Base-by-base conservation (phyloP, 1,140 invertebrate genomes). In the Drosophila pseudoobscura region DNA sequence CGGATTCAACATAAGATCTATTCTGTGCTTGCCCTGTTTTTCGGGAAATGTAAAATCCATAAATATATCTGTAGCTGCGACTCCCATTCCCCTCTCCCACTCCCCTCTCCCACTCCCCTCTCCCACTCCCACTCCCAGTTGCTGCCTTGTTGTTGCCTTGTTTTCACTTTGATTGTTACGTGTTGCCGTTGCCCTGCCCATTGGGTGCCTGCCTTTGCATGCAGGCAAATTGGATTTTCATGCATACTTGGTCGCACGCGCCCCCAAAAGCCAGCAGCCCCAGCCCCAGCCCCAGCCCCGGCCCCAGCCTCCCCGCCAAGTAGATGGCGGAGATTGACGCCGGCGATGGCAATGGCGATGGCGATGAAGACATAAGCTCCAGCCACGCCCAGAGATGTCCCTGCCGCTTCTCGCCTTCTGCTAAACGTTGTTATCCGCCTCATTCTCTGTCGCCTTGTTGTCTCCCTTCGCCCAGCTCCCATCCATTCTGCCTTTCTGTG, bases 191-290 rank as follows among this genome's bases (percentile, higher is more conserved):
- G 51, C 57, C 20, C 50, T 53, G 51, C 57, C 20, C 50, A 44
- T 11, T 52, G 20, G 7, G 39, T 13, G 26, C 8, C 39, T 50
- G 20, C 13, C 55, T 24, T 55, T 49, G 62, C 71, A 79, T 77
- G 73, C 69, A 87, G 82, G 65, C 69, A 87, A 87, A 87, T 87
- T 88, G 82, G 82, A 87, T 87, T 87, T 87, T 87, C 78, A 87
- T 87, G 82, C 82, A 87, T 88, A 87, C 83, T 87, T 87, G 82
- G 82, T 78, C 82, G 82, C 83, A 87, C 78, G 78, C 83, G 77
- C 61, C 63, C 58, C 41, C 45, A 74, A 79, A 57, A 43, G 54
- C 20, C 54, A 39, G 46, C 29, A 46, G 45, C 63, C 52, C 52
- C 62, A 26, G 31, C 20, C 20, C 43, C 69, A 63, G 15, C 8